Evolutionary conservation across 1,140 invertebrate genomes (phyloP).

Genomic region (Heliconius himera): DNA sequence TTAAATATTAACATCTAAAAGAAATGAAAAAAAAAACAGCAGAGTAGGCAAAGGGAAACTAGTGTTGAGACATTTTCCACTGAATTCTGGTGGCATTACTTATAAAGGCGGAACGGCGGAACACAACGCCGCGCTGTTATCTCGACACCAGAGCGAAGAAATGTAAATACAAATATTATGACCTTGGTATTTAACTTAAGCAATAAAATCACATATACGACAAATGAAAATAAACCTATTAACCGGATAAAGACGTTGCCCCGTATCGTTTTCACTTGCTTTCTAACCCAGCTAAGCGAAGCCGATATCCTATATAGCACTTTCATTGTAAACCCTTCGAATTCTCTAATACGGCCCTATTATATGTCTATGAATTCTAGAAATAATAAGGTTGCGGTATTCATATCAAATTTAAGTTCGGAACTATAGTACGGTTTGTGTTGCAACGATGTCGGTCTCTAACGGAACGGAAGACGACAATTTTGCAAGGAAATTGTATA

Average conservation of each 20-base stretch:
- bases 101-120: too few species aligned
- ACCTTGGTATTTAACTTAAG: background rate
- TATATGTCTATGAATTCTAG: background rate
- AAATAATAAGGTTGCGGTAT: background rate
- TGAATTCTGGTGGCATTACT: too few species aligned
- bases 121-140: too few species aligned
- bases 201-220: background rate
- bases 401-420: background rate
- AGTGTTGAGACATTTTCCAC: too few species aligned
- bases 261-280: conserved; percentile 49
- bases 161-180: background rate
- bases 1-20: too few species aligned
- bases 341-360: conserved; percentile 31
- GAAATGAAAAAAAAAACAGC: too few species aligned
- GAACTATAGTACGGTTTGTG: background rate
- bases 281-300: conserved; percentile 51
- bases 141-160: too few species aligned
- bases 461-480: background rate
- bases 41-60: too few species aligned
- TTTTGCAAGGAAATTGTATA: conserved; percentile 7
- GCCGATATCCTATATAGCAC: conserved; percentile 48
- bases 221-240: conserved; percentile 36
- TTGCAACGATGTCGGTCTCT: background rate
- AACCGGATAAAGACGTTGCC: conserved; percentile 40
- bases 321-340: conserved; percentile 44